Evolutionary conservation across 2,113 vertebrate genomes (phyloP).

Genomic region (Pyxicephalus adspersus): DNA sequence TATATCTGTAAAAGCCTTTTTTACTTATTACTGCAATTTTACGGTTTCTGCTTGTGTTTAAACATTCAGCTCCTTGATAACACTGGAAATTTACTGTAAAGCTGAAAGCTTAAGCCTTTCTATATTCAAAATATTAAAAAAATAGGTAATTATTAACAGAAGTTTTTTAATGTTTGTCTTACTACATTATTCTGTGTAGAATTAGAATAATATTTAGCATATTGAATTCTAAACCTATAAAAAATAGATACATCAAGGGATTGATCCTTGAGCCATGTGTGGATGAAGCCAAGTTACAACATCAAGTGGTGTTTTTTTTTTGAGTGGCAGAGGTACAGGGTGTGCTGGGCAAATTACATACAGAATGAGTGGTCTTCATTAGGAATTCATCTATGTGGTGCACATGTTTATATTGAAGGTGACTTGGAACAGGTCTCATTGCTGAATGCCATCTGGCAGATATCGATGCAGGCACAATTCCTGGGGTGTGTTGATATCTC

Average conservation of each 20-base stretch:
- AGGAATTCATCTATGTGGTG: slow-evolving; percentile 49
- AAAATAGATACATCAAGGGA: slow-evolving; percentile 54
- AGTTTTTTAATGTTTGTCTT: slow-evolving; percentile 54
- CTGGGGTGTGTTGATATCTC: slow-evolving; percentile 40
- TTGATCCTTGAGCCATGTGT: slow-evolving; percentile 56
- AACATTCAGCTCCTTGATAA: slow-evolving; percentile 39
- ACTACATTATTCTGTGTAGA: slow-evolving; percentile 48
- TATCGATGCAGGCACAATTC: slow-evolving; percentile 23
- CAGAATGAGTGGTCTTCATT: slow-evolving; percentile 55
- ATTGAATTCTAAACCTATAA: slow-evolving; percentile 55
- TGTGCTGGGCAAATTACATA: slow-evolving; percentile 44
- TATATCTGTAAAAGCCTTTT: slow-evolving; percentile 55
- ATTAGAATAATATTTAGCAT: slow-evolving; percentile 54
- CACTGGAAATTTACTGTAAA: slow-evolving; percentile 39
- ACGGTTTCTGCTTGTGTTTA: slow-evolving; percentile 54
- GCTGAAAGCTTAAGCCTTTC: neutral
- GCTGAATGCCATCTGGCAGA: slow-evolving; percentile 52
- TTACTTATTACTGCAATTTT: slow-evolving; percentile 55
- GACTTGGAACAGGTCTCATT: slow-evolving; percentile 47
- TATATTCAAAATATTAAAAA: slow-evolving; percentile 43
- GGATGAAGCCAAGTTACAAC: slow-evolving; percentile 48
- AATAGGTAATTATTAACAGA: slow-evolving; percentile 52
- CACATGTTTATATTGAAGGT: slow-evolving; percentile 54
- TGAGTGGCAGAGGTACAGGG: slow-evolving; percentile 42
- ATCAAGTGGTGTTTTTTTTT: slow-evolving; percentile 43